Evolutionary conservation across 2,888 invertebrate genomes (phyloP).

Genomic region (Caenorhabditis parvicauda): DNA sequence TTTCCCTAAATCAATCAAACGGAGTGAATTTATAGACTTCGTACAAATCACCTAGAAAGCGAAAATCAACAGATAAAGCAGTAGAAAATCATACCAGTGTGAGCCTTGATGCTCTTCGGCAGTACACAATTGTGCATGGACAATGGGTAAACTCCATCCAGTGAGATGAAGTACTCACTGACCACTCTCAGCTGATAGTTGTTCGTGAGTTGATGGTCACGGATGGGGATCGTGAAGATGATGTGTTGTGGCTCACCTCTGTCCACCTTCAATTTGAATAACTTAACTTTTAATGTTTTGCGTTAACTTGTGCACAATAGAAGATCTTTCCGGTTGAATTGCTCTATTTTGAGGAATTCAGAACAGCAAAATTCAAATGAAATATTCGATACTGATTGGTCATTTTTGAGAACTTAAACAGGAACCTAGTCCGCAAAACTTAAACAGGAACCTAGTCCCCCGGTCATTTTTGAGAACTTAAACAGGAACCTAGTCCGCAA

Average conservation of each 20-base stretch:
- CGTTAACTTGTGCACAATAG: no score
- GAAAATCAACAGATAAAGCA: no score
- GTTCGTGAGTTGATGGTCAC: slow-evolving; percentile 80
- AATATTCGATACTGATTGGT: no score
- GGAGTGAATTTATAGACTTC: background rate
- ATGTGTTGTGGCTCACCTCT: slow-evolving; percentile 78
- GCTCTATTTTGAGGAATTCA: no score
- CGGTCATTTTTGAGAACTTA: no score
- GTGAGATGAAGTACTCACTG: slow-evolving; percentile 72
- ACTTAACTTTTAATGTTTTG: no score
- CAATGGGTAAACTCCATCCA: slow-evolving; percentile 67
- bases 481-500: no score
- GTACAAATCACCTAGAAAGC: slow-evolving; percentile 4
- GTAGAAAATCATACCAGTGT: slow-evolving; percentile 74
- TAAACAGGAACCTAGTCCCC: no score
- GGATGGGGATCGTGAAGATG: slow-evolving; percentile 89
- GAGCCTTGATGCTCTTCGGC: slow-evolving; percentile 85
- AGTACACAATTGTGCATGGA: slow-evolving; percentile 82
- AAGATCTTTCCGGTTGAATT: no score
- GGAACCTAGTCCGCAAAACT: no score
- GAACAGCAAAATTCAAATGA: no score
- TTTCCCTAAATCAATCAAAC: background rate
- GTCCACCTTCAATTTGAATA: slow-evolving; percentile 69
- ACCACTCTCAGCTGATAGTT: slow-evolving; percentile 74
- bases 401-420: no score